These are phyloP conservation scores for Volucella inanis DNA, from an alignment of 2,888 invertebrate species.

Conservation along the genomic window DNA sequence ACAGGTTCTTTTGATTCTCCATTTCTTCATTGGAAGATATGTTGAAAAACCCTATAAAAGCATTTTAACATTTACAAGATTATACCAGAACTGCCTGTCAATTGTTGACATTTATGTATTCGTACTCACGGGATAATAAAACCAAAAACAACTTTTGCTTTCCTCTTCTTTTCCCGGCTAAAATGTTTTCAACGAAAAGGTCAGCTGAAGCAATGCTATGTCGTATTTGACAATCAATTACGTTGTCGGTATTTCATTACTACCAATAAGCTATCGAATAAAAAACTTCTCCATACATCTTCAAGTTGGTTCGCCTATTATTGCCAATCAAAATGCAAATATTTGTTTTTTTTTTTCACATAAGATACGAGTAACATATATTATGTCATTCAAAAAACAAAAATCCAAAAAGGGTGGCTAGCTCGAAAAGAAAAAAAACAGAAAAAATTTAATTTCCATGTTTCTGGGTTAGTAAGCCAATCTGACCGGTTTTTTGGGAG, in stretches of 20 bases:
- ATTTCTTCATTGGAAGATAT: not conserved
- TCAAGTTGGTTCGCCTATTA: slow-evolving; percentile 24
- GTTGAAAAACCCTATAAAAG: not conserved
- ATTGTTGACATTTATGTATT: slow-evolving; percentile 18
- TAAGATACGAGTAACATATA: not conserved
- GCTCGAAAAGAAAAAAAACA: not conserved
- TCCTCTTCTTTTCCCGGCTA: slow-evolving; percentile 15
- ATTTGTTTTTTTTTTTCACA: slow-evolving; percentile 12
- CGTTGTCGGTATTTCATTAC: not conserved
- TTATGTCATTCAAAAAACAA: slow-evolving; percentile 48
- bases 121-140: slow-evolving; percentile 10
- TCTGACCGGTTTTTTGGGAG: slow-evolving; percentile 54
- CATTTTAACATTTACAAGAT: slow-evolving; percentile 34
- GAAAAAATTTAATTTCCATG: slow-evolving; percentile 9
- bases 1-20: not conserved
- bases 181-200: slow-evolving; percentile 30
- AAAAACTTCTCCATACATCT: not conserved
- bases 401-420: too few relatives aligned
- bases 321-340: slow-evolving; percentile 43
- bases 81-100: slow-evolving; percentile 9
- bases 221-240: not conserved
- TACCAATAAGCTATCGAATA: slow-evolving; percentile 8
- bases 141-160: slow-evolving; percentile 61
- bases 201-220: slow-evolving; percentile 1
- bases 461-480: slow-evolving; percentile 73